Conservation (phyloP, 1,140 invertebrate species). For the Zeugodacus cucurbitae region DNA sequence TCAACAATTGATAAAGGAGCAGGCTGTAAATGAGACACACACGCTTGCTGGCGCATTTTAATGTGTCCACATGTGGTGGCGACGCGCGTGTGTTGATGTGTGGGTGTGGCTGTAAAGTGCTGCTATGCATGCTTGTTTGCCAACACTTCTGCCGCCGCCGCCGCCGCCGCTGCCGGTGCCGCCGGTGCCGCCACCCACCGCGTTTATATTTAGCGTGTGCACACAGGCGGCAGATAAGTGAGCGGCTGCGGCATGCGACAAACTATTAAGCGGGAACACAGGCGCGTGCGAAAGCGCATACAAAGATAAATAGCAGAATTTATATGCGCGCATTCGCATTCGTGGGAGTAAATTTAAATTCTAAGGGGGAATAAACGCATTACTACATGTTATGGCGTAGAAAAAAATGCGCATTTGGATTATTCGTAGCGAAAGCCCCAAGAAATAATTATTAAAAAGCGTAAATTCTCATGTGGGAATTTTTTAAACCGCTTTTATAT, state of each 20-base stretch:
- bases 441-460: too few relatives aligned
- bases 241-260: not conserved
- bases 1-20: conserved; percentile 26
- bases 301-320: not conserved
- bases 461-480: too few relatives aligned
- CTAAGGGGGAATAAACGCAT: too few relatives aligned
- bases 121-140: not conserved
- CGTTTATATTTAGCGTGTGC: not conserved
- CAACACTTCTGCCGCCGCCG: not conserved
- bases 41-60: not conserved
- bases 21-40: not conserved
- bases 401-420: too few relatives aligned
- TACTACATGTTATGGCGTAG: too few relatives aligned
- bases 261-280: not conserved
- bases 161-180: not conserved
- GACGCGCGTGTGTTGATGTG: not conserved
- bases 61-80: not conserved
- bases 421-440: too few relatives aligned
- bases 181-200: not conserved
- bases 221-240: not conserved
- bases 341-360: not conserved
- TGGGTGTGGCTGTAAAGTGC: not conserved
- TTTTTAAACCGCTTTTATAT: too few relatives aligned
- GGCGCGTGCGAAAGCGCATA: not conserved
- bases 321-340: not conserved